A percentile compares a stretch with the other conserved stretches of the same genome.
These are phyloP conservation scores for Baccha elongata DNA, from an alignment of 2,888 invertebrate genomes.

Conservation along the genomic window DNA sequence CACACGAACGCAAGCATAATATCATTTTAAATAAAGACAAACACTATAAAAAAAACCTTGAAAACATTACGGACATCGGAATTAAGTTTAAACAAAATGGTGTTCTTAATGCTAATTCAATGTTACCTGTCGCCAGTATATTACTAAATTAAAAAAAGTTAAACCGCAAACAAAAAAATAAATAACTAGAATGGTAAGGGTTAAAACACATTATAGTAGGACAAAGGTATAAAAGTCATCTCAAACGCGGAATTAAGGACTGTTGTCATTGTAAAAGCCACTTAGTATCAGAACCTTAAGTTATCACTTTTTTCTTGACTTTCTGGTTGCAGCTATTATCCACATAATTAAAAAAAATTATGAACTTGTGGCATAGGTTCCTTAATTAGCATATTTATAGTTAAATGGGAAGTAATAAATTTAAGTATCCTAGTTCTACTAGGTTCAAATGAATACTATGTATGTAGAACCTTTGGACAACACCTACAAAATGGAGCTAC, in stretches of 20 bases:
- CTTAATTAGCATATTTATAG: too few species aligned
- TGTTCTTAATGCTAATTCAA: conserved; percentile 66
- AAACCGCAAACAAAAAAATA: background rate
- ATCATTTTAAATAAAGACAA: conserved; percentile 39
- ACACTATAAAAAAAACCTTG: background rate
- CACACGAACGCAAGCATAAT: too few species aligned
- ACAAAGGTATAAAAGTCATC: conserved; percentile 13
- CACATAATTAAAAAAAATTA: conserved; percentile 52
- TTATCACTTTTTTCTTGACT: conserved; percentile 15
- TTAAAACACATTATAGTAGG: conserved; percentile 5
- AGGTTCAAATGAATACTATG: too few species aligned
- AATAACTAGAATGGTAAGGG: conserved; percentile 16
- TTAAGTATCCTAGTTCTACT: too few species aligned
- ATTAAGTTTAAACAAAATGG: conserved; percentile 59
- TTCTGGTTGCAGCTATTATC: conserved; percentile 1
- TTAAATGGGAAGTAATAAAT: too few species aligned
- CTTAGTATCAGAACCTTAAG: conserved; percentile 28
- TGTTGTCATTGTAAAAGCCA: conserved; percentile 34
- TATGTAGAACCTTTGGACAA: too few species aligned
- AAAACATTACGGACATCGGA: too few species aligned
- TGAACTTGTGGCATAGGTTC: background rate
- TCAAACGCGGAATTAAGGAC: conserved; percentile 7
- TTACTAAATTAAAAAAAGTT: conserved; percentile 57
- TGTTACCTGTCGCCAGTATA: conserved; percentile 58
- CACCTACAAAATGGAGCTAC: too few species aligned